phyloP scores from a whole-genome alignment of 2,113 vertebrate species.

The Barnardius zonarius region DNA sequence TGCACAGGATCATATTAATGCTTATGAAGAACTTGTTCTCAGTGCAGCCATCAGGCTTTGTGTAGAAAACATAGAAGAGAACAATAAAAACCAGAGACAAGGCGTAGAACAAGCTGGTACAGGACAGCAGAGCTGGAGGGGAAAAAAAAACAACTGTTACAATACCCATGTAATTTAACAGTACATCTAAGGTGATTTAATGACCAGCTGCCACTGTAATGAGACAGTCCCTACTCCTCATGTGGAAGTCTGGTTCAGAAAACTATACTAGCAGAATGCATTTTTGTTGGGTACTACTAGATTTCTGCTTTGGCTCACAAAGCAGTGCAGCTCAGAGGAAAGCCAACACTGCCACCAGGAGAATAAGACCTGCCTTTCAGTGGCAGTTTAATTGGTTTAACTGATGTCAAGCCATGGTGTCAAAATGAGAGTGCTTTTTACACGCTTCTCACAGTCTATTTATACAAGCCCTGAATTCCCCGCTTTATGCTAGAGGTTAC shows the following conservation, averaged over 20 bases:
- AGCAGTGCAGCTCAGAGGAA: background rate
- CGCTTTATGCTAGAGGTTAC: background rate
- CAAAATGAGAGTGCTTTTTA: background rate
- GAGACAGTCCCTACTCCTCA: background rate
- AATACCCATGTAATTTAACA: background rate
- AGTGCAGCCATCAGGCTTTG: slow-evolving; percentile 79
- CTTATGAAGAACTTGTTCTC: slow-evolving; percentile 94
- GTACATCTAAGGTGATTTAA: background rate
- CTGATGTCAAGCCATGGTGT: background rate
- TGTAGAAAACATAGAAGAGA: slow-evolving; percentile 85
- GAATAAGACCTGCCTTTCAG: background rate
- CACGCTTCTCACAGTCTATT: background rate
- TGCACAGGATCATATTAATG: slow-evolving; percentile 85
- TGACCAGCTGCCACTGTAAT: background rate
- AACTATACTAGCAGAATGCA: background rate
- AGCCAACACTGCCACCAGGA: background rate
- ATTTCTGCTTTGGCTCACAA: background rate
- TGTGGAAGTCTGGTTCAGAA: background rate
- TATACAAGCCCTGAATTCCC: background rate
- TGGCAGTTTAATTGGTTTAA: background rate
- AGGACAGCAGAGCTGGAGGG: slow-evolving; percentile 79
- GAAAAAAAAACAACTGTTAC: background rate
- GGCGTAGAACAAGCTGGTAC: slow-evolving; percentile 80
- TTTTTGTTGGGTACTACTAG: background rate
- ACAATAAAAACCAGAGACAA: slow-evolving; percentile 72